phyloP scores from a whole-genome alignment of 2,113 vertebrate species.

The Anas platyrhynchos region DNA sequence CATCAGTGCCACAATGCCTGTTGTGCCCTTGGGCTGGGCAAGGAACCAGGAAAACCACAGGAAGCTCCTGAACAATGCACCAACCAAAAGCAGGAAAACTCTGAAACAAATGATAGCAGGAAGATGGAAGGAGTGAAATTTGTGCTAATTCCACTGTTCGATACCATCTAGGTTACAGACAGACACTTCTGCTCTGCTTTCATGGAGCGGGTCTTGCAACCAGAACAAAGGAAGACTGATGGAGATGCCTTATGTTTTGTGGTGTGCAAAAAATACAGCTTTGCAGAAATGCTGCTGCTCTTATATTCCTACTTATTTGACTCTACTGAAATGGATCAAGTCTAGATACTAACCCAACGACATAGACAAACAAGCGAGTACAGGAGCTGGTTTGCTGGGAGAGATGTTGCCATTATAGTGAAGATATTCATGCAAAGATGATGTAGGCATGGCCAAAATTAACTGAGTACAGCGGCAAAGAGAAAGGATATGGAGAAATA shows the following conservation, averaged over 20 bases:
- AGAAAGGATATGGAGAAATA: background rate
- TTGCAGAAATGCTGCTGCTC: background rate
- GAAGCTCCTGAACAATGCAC: background rate
- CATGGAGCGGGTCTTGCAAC: accelerated
- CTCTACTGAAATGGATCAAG: background rate
- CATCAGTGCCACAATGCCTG: background rate
- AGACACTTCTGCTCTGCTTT: background rate
- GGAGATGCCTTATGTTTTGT: background rate
- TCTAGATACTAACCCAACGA: background rate
- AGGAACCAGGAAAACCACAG: background rate
- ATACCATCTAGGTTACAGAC: background rate
- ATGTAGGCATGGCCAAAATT: background rate
- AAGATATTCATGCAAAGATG: background rate
- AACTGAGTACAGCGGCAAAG: background rate
- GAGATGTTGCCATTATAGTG: background rate
- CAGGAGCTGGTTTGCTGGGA: background rate
- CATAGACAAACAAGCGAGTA: background rate
- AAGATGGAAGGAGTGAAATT: background rate
- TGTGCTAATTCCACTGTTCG: background rate
- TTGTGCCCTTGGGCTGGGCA: background rate
- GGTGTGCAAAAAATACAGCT: background rate
- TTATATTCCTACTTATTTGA: background rate
- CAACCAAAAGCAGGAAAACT: background rate
- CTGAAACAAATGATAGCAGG: background rate
- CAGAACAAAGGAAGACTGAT: background rate